A percentile compares a stretch with the other conserved stretches of the same genome.
These are phyloP conservation scores for Cartodere bifasciata DNA, from an alignment of 2,888 invertebrate species.

Conservation along the genomic window DNA sequence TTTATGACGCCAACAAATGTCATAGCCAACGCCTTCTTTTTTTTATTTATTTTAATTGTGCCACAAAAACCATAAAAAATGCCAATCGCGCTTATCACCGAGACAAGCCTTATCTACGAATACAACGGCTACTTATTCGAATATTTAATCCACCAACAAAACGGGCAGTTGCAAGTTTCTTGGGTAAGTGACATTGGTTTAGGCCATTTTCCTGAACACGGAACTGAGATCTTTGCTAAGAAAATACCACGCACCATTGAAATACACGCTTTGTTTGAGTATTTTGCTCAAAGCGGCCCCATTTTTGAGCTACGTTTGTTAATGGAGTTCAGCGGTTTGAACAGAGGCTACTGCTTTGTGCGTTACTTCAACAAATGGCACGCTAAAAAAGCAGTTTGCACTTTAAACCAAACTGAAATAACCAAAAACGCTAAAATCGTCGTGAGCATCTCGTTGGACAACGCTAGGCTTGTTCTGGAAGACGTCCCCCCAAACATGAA, in stretches of 20 bases:
- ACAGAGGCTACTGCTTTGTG: conserved; percentile 71
- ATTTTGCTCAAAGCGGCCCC: conserved; percentile 50
- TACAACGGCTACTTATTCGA: no score
- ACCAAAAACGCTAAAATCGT: conserved; percentile 50
- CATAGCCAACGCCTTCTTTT: no score
- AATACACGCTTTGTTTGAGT: conserved; percentile 56
- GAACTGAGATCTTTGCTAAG: conserved; percentile 69
- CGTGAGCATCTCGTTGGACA: conserved; percentile 65
- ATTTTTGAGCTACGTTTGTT: conserved; percentile 69
- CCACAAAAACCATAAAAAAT: no score
- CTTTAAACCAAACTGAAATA: conserved; percentile 54
- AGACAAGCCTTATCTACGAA: no score
- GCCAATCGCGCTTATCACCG: no score
- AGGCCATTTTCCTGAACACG: no score
- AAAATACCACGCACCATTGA: conserved; percentile 65
- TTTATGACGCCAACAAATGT: no score
- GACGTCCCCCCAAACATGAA: no score
- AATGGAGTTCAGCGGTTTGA: conserved; percentile 70
- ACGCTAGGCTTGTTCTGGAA: conserved; percentile 60
- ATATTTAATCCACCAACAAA: no score
- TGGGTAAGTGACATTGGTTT: no score
- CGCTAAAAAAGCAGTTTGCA: conserved; percentile 49
- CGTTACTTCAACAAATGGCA: conserved; percentile 42
- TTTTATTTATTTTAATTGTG: no score
- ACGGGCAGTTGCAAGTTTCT: no score